phyloP scores from a whole-genome alignment of 2,888 invertebrate species.

The Apomyelois bistriatella region DNA sequence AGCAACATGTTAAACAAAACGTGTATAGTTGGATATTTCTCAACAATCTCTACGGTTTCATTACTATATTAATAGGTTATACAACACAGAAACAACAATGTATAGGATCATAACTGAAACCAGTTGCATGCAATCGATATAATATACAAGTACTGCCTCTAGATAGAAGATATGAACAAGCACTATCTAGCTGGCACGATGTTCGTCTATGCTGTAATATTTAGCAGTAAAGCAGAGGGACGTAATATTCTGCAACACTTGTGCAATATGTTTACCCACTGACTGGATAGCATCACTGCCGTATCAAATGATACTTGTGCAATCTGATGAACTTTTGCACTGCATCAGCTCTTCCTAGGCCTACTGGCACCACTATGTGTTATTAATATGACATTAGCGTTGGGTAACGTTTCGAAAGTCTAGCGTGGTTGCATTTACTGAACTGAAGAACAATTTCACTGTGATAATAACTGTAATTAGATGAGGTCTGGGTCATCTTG shows the following conservation, averaged over 20 bases:
- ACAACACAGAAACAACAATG: neutral
- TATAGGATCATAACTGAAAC: too few relatives aligned
- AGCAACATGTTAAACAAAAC: too few relatives aligned
- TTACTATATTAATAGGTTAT: too few relatives aligned
- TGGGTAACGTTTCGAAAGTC: constrained; percentile 10
- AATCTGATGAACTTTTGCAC: constrained; percentile 50
- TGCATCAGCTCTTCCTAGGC: constrained; percentile 36
- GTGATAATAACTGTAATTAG: neutral
- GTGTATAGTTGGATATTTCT: too few relatives aligned
- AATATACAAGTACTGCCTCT: neutral
- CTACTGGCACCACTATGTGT: constrained; percentile 14
- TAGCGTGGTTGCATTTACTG: neutral
- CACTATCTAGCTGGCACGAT: constrained; percentile 15
- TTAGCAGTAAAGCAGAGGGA: constrained; percentile 25
- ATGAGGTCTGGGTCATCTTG: neutral
- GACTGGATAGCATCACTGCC: constrained; percentile 34
- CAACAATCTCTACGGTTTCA: too few relatives aligned
- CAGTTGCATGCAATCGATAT: neutral
- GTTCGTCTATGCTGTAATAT: constrained; percentile 19
- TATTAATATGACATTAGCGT: constrained; percentile 24
- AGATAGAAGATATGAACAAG: neutral
- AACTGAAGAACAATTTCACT: neutral
- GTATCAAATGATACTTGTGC: constrained; percentile 51
- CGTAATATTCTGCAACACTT: constrained; percentile 41
- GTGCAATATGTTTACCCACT: constrained; percentile 46